Percentiles rank a stretch among this genome's conserved stretches.
Evolutionary conservation across 2,113 vertebrate species (phyloP).

Genomic region (Paramisgurnus dabryanus): DNA sequence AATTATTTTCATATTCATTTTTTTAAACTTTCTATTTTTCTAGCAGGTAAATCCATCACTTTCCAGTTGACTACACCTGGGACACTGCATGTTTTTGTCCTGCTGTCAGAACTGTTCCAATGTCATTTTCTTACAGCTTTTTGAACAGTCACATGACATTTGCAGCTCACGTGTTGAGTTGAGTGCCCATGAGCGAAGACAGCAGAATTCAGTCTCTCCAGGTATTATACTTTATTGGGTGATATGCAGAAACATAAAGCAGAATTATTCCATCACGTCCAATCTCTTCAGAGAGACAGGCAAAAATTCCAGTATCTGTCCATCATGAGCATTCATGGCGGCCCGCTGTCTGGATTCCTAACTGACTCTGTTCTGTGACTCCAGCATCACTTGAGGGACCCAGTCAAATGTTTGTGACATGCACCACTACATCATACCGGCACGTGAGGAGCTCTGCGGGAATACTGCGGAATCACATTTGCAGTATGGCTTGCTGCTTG

Average conservation of each 20-base stretch:
- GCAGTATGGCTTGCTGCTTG: not conserved
- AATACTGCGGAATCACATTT: conserved; percentile 11
- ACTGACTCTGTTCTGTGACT: conserved; percentile 21
- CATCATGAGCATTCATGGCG: not conserved
- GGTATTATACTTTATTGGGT: not conserved
- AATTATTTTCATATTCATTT: too few relatives aligned
- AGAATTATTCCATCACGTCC: conserved; percentile 15
- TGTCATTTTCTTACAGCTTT: too few relatives aligned
- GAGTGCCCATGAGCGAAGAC: too few relatives aligned
- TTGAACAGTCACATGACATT: too few relatives aligned
- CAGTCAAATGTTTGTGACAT: conserved; percentile 14
- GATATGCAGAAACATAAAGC: not conserved
- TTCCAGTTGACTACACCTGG: too few relatives aligned
- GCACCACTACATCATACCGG: conserved; percentile 31
- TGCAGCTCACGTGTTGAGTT: too few relatives aligned
- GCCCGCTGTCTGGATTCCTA: not conserved
- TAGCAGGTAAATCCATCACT: too few relatives aligned
- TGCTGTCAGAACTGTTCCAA: too few relatives aligned
- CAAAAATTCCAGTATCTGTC: not conserved
- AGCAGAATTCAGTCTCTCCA: too few relatives aligned
- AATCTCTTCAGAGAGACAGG: conserved; percentile 11
- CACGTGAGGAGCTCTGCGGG: not conserved
- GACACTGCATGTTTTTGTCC: too few relatives aligned
- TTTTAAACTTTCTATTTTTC: too few relatives aligned
- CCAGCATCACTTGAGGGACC: conserved; percentile 7